Base-by-base conservation (phyloP, 2,113 vertebrate species). In the Rhodinocichla rosea region DNA sequence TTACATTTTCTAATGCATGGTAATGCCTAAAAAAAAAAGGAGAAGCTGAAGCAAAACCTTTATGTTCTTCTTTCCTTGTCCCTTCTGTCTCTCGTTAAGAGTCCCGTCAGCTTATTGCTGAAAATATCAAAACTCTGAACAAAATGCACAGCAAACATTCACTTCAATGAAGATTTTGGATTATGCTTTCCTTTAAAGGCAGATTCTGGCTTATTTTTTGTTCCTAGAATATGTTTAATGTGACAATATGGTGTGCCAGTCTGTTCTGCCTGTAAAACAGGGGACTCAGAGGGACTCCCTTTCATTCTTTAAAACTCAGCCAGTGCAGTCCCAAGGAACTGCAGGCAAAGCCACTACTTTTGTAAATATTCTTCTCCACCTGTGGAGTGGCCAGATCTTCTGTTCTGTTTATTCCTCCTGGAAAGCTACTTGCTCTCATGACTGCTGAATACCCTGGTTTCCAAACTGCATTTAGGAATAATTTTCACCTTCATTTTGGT, bases 111-210 rank as follows among this genome's bases (percentile, higher is more conserved):
- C 63, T 94, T 93, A 92, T 74, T 83, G 68, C 92, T 94, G 92
- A 93, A 95, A 97, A 95, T 93, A 96, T 55, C 94, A 95, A 91
- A 95, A 95, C 84, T 94, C 89, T 45, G 24, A 89, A 92, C 21
- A 57, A 96, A 96, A 95, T 76, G 77, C 91, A 94, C 67, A 94
- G 87, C 91, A 95, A 94, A 87, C 94, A 96, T 79, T 89, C 71
- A 73, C 70, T 96, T 92, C 63, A 85, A 26, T 37, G 74, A 91
- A 67, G 63, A 85, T 76, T 83, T 70, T 95, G 82, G 59, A 88
- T 63, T 85, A 59, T 23, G 59, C 45, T 88, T 95, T 76, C 57
- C 62, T 83, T 67, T 89, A 81, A 87, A 92, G 85, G 84, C 87
- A 95, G 84, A 85, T 90, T 83, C 57, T 83, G 55, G 70, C 30